phyloP scores from a whole-genome alignment of 2,888 invertebrate species.

The Auanema freiburgensis region DNA sequence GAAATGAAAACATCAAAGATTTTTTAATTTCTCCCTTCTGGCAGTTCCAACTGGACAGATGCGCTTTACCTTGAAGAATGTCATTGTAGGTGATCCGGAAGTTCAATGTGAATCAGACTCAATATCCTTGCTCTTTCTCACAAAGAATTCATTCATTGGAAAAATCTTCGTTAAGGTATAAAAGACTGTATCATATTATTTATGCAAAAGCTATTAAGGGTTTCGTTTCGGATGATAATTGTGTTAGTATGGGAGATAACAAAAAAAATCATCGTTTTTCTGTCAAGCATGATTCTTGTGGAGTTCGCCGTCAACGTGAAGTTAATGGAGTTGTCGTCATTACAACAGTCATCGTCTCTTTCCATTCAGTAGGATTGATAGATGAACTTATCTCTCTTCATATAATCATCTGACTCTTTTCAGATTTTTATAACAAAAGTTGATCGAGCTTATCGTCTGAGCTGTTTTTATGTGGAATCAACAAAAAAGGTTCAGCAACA shows the following conservation, averaged over 20 bases:
- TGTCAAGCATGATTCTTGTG: conserved; percentile 59
- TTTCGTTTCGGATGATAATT: conserved; percentile 35
- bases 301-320: conserved; percentile 57
- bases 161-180: conserved; percentile 62
- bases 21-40: not conserved
- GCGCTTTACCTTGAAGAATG: not conserved
- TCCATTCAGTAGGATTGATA: conserved; percentile 50
- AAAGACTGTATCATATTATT: conserved; percentile 9
- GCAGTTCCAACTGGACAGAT: not conserved
- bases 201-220: conserved; percentile 24
- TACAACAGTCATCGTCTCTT: conserved; percentile 59
- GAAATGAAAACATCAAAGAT: not conserved
- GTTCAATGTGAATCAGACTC: conserved; percentile 57
- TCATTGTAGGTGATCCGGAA: conserved; percentile 52
- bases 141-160: conserved; percentile 56
- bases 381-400: conserved; percentile 4
- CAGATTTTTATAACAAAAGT: conserved; percentile 63
- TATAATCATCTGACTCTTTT: not conserved
- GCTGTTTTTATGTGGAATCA: conserved; percentile 61
- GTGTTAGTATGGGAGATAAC: conserved; percentile 40
- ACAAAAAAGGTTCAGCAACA: conserved; percentile 54
- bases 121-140: conserved; percentile 54
- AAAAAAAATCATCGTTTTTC: conserved; percentile 45
- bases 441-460: conserved; percentile 59
- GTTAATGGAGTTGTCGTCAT: conserved; percentile 58